Evolutionary conservation across 2,888 invertebrate genomes (phyloP).

Genomic region (Sarcophaga carnaria): DNA sequence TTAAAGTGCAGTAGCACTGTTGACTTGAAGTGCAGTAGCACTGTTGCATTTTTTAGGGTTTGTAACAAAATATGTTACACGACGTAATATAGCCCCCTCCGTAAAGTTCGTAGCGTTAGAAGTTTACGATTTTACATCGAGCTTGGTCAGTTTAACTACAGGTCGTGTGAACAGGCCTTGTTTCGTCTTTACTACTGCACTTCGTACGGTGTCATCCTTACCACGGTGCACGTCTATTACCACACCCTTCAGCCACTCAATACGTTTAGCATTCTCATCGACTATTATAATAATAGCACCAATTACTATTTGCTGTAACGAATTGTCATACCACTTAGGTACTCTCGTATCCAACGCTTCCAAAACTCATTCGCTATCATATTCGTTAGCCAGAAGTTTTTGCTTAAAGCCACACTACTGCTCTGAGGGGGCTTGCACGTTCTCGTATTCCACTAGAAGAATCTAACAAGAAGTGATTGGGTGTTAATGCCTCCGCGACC

Average conservation of each 20-base stretch:
- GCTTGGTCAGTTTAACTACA: slow-evolving; percentile 53
- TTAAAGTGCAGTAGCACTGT: no score
- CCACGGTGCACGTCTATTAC: slow-evolving; percentile 50
- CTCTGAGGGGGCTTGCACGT: no score
- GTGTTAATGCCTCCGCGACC: no score
- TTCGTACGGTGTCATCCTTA: slow-evolving; percentile 57
- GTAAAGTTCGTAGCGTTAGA: slow-evolving; percentile 47
- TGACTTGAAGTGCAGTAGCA: no score
- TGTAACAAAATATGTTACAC: no score
- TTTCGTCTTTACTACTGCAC: slow-evolving; percentile 57
- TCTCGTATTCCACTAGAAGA: no score
- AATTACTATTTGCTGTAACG: slow-evolving; percentile 22
- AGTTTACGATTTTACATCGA: slow-evolving; percentile 55
- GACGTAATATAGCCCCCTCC: slow-evolving; percentile 43
- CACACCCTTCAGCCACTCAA: slow-evolving; percentile 36
- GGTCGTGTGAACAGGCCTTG: slow-evolving; percentile 52
- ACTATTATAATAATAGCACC: slow-evolving; percentile 59
- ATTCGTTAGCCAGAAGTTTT: no score
- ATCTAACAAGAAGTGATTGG: no score
- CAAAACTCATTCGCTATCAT: no score
- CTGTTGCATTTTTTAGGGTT: no score
- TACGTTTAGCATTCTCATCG: slow-evolving; percentile 58
- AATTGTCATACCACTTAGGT: slow-evolving; percentile 40
- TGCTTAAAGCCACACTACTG: no score
- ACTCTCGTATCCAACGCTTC: no score